phyloP scores from a whole-genome alignment of 2,113 vertebrate species.

The Cyprinodon variegatus region DNA sequence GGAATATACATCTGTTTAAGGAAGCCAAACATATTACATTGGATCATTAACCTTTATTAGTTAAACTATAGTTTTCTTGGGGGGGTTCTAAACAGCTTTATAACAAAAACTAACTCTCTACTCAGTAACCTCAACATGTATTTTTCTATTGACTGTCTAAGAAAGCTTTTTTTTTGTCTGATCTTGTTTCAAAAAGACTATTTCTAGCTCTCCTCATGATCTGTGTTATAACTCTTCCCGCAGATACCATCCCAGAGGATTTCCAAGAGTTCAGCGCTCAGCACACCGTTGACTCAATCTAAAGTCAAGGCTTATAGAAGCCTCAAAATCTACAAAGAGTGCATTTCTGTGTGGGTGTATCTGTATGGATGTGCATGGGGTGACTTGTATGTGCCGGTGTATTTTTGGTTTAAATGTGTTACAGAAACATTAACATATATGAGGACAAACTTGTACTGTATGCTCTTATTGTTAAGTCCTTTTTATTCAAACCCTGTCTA shows the following conservation, averaged over 20 bases:
- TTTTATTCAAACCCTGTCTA: not conserved
- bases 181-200: constrained; percentile 17
- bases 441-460: constrained; percentile 54
- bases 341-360: constrained; percentile 18
- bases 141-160: not conserved
- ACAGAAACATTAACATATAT: constrained; percentile 38
- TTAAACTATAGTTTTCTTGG: not conserved
- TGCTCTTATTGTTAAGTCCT: constrained; percentile 2
- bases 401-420: constrained; percentile 33
- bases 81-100: not conserved
- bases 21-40: not conserved
- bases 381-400: constrained; percentile 8
- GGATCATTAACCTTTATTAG: not conserved
- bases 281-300: constrained; percentile 67
- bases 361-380: not conserved
- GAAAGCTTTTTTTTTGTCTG: constrained; percentile 1
- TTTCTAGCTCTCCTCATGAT: constrained; percentile 15
- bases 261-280: constrained; percentile 82
- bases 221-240: constrained; percentile 16
- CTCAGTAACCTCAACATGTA: not conserved
- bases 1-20: not conserved
- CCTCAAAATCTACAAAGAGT: constrained; percentile 30
- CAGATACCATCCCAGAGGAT: constrained; percentile 82
- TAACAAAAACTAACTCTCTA: not conserved
- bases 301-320: constrained; percentile 34